Evolutionary conservation across 2,113 vertebrate genomes (phyloP).

Genomic region (Caranx ignobilis): DNA sequence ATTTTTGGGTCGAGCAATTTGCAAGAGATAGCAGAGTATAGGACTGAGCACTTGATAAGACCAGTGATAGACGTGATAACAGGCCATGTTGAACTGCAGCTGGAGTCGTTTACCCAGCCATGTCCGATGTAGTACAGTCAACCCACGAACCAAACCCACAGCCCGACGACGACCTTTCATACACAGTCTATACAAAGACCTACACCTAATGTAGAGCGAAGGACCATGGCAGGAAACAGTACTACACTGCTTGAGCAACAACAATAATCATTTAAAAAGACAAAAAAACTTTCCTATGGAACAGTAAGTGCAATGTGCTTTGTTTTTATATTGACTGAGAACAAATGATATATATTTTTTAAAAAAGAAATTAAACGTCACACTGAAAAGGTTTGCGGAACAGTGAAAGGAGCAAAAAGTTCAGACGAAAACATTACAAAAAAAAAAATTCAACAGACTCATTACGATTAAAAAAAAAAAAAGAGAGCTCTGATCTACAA

Average conservation of each 20-base stretch:
- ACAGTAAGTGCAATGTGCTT: constrained; percentile 90
- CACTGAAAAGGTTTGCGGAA: constrained; percentile 87
- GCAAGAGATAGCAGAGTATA: constrained; percentile 50
- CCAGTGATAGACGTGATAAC: constrained; percentile 64
- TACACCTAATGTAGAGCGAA: constrained; percentile 76
- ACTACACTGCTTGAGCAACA: constrained; percentile 87
- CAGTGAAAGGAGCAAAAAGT: constrained; percentile 83
- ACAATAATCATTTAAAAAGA: constrained; percentile 85
- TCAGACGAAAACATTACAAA: constrained; percentile 65
- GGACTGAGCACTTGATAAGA: constrained; percentile 64
- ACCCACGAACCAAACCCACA: constrained; percentile 59
- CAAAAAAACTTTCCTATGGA: constrained; percentile 89
- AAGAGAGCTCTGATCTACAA: constrained; percentile 82
- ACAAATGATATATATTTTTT: constrained; percentile 91
- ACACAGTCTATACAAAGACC: constrained; percentile 69
- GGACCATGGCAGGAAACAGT: constrained; percentile 84
- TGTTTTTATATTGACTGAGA: constrained; percentile 91
- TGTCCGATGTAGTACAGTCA: constrained; percentile 59
- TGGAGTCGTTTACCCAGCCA: constrained; percentile 67
- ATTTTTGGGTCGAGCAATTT: constrained; percentile 58
- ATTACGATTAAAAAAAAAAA: constrained; percentile 67
- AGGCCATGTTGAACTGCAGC: constrained; percentile 62
- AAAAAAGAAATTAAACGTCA: constrained; percentile 89
- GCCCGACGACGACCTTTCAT: constrained; percentile 55
- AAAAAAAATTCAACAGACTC: constrained; percentile 70